phyloP scores from a whole-genome alignment of 2,888 invertebrate genomes.

The Papilio demoleus region DNA sequence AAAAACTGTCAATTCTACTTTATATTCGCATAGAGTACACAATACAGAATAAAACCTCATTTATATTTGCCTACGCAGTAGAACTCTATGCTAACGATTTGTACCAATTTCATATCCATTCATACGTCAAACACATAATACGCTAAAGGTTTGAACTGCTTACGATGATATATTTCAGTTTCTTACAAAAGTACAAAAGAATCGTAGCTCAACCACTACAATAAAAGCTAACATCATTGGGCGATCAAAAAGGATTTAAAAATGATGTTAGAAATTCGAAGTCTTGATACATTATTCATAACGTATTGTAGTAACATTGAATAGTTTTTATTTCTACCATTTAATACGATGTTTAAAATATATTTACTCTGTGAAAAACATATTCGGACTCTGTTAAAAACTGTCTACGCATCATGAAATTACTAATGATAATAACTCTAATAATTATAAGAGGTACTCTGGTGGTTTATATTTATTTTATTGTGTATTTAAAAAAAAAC shows the following conservation, averaged over 20 bases:
- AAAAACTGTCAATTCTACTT: neutral
- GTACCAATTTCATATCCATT: neutral
- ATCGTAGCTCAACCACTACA: too few relatives aligned
- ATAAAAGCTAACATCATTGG: constrained; percentile 9
- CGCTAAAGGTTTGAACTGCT: too few relatives aligned
- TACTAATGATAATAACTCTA: too few relatives aligned
- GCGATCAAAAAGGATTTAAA: constrained; percentile 14
- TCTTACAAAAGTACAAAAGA: neutral
- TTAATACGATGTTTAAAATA: neutral
- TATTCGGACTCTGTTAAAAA: too few relatives aligned
- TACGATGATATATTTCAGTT: too few relatives aligned
- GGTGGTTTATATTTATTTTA: too few relatives aligned
- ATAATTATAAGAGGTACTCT: too few relatives aligned
- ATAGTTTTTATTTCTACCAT: too few relatives aligned
- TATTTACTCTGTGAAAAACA: neutral
- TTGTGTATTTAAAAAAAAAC: too few relatives aligned
- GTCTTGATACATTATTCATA: constrained; percentile 6
- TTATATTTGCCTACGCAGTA: neutral
- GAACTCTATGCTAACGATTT: too few relatives aligned
- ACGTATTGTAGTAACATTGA: neutral
- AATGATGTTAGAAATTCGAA: constrained; percentile 13
- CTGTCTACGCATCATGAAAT: too few relatives aligned
- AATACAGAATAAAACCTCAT: neutral
- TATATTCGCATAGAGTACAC: neutral
- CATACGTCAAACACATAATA: too few relatives aligned